Evolutionary conservation across 1,140 invertebrate genomes (phyloP), one percentile per base, ranked within the genome.

Genomic region (Ganaspis sp.): DNA sequence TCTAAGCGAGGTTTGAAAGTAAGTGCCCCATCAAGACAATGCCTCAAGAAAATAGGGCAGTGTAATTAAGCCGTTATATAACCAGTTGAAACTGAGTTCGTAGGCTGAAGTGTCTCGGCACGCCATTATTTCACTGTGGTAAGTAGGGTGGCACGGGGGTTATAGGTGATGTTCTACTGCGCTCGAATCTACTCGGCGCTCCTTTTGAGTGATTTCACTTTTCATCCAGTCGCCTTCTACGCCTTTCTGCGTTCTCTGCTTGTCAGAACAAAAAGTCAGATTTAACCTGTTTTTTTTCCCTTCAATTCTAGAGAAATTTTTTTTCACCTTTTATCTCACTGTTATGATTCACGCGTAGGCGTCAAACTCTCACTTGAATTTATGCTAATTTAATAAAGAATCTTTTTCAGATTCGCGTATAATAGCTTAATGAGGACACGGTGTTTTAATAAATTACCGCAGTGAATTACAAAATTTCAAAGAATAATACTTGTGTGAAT

Each of bases 11-110:
- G 80, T 81, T 81, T 70, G 83, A 84, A 85, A 86, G 82, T 83
- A 84, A 89, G 83, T 84, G 86, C 86, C 84, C 81, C 84, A 79
- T 83, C 87, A 82, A 89, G 87, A 89, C 88, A 89, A 89, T 89
- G 83, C 85, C 78, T 85, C 81, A 77, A 83, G 84, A 87, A 89
- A 88, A 88, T 88, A 83, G 88, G 88, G 79, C 87, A 88, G 83
- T 86, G 86, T 88, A 89, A 89, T 89, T 89, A 89, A 89, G 82
- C 74, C 77, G 84, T 89, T 89, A 88, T 89, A 88, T 89, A 89
- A 89, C 82, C 75, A 77, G 80, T 83, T 81, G 84, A 84, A 85
- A 83, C 78, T 23, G 58, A 64, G 58, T 64, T 64, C 58, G 58
- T 73, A 42, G 76, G 49, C 75, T 53, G 58, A 80, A 77, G 76